Evolutionary conservation across 2,888 invertebrate species (phyloP), one percentile per base, ranked within the genome.

Genomic region (Dichetophora obliterata): DNA sequence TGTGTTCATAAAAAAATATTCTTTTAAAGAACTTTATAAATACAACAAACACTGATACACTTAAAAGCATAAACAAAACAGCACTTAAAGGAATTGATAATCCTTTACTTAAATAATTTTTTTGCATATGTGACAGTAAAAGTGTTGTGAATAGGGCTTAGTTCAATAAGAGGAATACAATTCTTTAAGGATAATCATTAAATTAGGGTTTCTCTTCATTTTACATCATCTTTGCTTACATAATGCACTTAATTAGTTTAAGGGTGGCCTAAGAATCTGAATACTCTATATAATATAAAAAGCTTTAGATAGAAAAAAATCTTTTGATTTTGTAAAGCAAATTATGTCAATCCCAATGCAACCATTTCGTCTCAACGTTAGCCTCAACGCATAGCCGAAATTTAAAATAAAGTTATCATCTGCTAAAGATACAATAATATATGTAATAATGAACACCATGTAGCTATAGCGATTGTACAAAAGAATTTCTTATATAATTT

Each of bases 1-100:
- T 72, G 65, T 76, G 76, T 80, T 77, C 69, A 50, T 61, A n/a
- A 59, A 73, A 72, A 48, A 61, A 61, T 75, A 57, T 16, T 59
- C 24, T 16, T 19, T 37, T 68, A 24, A 48, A 48, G 80, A 80
- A 79, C 75, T 70, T 65, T 63, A 19, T 78, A 71, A 34, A 78
- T 77, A 73, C 75, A 76, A 27, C 52, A 65, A 37, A 52, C 27
- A 57, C 34, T 19, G 22, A 43, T 27, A 52, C 27, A 57, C 34
- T 19, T 16, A 43, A 69, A 65, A 71, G 77, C 50, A 78, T 78
- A 75, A 77, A 75, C 74, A 75, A 43, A 27, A 63, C 68, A 72
- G 63, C 73, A 75, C 76, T 76, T 69, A 78, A 78, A 69, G 54
- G 70, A 73, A 77, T 75, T 77, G 75, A 72, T 68, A 68, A 68